Conservation (phyloP, 1,140 invertebrate species). For the Lasioglossum baleicum region DNA sequence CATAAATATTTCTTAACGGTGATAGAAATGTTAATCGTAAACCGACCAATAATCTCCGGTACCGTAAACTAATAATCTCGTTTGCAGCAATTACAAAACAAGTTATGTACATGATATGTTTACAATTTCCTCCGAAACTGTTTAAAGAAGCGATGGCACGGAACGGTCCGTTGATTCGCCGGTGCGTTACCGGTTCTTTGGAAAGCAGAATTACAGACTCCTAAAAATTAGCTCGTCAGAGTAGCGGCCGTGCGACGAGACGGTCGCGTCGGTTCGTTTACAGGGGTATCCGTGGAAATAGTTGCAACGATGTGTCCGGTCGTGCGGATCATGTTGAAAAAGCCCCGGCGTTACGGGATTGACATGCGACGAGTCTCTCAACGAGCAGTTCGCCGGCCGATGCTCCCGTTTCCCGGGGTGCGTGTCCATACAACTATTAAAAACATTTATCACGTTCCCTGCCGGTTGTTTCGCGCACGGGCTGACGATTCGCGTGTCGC, state of each 20-base stretch:
- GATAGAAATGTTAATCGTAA: no score
- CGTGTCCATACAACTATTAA: conserved; percentile 6
- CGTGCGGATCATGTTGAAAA: background rate
- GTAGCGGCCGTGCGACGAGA: background rate
- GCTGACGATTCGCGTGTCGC: background rate
- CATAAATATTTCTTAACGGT: no score
- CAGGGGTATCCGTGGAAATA: background rate
- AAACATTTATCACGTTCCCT: background rate
- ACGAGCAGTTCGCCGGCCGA: background rate
- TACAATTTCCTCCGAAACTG: no score
- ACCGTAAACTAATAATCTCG: no score
- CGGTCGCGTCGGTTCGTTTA: background rate
- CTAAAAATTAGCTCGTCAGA: no score
- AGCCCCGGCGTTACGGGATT: background rate
- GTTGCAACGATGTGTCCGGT: background rate
- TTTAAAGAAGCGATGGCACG: no score
- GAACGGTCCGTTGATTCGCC: no score
- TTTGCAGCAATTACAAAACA: no score
- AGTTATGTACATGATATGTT: no score
- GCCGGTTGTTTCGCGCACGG: background rate
- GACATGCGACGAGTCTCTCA: background rate
- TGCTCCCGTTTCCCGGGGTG: background rate
- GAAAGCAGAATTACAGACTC: no score
- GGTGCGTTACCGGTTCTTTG: no score
- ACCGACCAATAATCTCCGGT: no score